These are phyloP conservation scores for Pantherophis guttatus DNA, from an alignment of 2,113 vertebrate genomes.

Conservation along the genomic window DNA sequence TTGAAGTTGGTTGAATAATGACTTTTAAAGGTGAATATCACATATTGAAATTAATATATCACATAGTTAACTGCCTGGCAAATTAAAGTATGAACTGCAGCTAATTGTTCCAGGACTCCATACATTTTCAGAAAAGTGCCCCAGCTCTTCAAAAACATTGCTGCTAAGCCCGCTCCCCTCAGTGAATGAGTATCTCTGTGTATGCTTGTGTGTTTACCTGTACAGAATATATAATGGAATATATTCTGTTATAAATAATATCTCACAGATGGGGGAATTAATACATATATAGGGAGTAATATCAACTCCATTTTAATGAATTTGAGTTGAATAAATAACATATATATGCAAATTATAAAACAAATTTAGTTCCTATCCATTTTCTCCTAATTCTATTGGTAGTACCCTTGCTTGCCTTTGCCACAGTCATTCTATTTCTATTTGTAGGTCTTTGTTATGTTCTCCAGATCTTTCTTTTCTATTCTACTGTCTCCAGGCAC, in stretches of 20 bases:
- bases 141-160: background rate
- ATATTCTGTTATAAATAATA: background rate
- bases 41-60: background rate
- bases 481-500: no score
- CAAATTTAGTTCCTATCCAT: background rate
- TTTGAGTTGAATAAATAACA: background rate
- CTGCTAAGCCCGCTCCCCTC: no score
- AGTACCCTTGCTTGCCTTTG: no score
- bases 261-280: background rate
- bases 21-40: background rate
- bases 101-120: background rate
- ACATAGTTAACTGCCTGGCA: background rate
- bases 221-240: background rate
- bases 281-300: background rate
- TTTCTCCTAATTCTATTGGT: background rate
- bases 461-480: no score
- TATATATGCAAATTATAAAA: background rate
- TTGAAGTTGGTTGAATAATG: slow-evolving; percentile 1
- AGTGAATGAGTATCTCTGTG: no score
- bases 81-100: background rate
- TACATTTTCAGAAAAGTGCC: background rate
- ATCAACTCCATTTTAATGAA: background rate
- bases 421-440: no score
- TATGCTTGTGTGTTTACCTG: background rate
- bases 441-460: no score